Conservation (phyloP, 2,888 invertebrate species). For the Chalcosyrphus nemorum region DNA sequence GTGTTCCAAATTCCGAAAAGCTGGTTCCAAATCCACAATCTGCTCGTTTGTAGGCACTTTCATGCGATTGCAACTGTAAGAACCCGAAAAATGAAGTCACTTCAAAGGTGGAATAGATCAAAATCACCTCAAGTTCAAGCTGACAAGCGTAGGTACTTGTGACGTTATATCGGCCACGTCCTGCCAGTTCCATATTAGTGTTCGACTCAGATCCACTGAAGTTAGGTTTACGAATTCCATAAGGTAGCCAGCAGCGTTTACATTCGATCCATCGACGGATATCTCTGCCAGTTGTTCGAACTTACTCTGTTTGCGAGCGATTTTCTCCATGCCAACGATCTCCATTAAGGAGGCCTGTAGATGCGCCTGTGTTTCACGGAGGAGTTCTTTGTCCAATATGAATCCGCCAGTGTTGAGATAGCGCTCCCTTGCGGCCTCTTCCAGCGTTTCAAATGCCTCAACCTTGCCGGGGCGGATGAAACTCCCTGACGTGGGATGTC, state of each 20-base stretch:
- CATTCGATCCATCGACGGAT: slow-evolving; percentile 80
- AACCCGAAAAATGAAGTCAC: no score
- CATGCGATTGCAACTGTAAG: slow-evolving; percentile 89
- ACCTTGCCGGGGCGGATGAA: slow-evolving; percentile 93
- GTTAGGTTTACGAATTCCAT: slow-evolving; percentile 80
- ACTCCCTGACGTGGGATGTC: slow-evolving; percentile 92
- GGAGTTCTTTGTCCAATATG: slow-evolving; percentile 84
- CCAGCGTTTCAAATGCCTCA: slow-evolving; percentile 87
- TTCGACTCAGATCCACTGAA: slow-evolving; percentile 79
- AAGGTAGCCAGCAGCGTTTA: slow-evolving; percentile 87
- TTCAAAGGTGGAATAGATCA: no score
- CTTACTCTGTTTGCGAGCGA: slow-evolving; percentile 85
- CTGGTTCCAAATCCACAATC: slow-evolving; percentile 80
- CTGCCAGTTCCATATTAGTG: slow-evolving; percentile 81
- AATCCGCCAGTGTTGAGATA: slow-evolving; percentile 83
- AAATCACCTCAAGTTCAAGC: slow-evolving; percentile 79
- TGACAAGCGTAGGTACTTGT: slow-evolving; percentile 79
- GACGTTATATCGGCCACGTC: slow-evolving; percentile 80
- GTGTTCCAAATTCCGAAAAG: slow-evolving; percentile 79
- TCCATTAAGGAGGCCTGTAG: slow-evolving; percentile 92
- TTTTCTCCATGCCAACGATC: slow-evolving; percentile 95
- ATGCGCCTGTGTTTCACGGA: slow-evolving; percentile 86
- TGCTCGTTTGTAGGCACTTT: slow-evolving; percentile 85
- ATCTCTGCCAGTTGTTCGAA: slow-evolving; percentile 80
- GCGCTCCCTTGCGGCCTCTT: slow-evolving; percentile 88